Base-by-base conservation (phyloP, 2,888 invertebrate species). In the Tuta absoluta region DNA sequence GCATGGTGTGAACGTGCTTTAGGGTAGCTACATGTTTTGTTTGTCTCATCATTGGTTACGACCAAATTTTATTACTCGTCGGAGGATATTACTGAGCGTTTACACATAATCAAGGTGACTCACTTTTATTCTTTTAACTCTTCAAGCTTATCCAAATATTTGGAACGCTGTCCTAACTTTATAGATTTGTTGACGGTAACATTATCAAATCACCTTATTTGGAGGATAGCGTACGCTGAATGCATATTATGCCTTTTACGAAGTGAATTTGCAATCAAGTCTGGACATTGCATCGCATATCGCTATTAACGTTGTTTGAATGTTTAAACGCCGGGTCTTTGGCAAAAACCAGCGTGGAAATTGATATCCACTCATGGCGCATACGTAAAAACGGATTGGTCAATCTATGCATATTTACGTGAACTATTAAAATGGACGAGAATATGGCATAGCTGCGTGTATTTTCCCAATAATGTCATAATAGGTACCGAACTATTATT, bases 321-420 rank as follows among this genome's bases (percentile, higher is more conserved):
- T 73, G 72, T 72, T 73, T 69, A 71, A 70, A 66, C 65, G 67
- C 53, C 65, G 71, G 70, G 68, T 73, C 77, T 78, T 80, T 83
- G 82, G 77, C 79, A 75, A 79, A 82, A 85, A 80, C 78, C 75
- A 69, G 72, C 75, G 69, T 59, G 69, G 70, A 82, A 84, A 85
- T 84, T 80, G 80, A 82, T 84, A 82, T 81, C 75, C 82, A 76
- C 79, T 79, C 83, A 80, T 81, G 75, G 74, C 76, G 76, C 76
- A 71, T 75, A 75, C 76, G 78, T 77, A 74, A 79, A 78, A 82
- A 82, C 79, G 79, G 81, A 71, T 66, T 63, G 62, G 11, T 51
- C 74, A 71, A 76, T 78, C 77, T 83, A 80, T 82, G 80, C 78
- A 80, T 80, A 81, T 80, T 82, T 81, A 81, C 78, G 76, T 19